phyloP scores from a whole-genome alignment of 2,113 vertebrate species.

The Dicentrarchus labrax region DNA sequence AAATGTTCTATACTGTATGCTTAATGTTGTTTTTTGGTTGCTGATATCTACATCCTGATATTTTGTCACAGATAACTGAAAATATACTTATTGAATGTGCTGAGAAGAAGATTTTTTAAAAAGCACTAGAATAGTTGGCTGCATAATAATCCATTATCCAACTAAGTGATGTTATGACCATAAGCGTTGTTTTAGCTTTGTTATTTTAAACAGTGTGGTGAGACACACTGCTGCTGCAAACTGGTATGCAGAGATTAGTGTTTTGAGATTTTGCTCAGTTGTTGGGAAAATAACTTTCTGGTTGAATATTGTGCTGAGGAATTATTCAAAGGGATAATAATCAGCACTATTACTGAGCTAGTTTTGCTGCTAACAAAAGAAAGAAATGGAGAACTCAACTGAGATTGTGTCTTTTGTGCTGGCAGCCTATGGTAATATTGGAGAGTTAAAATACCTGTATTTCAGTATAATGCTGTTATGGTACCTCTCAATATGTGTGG shows the following conservation, averaged over 20 bases:
- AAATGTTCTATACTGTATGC: neutral
- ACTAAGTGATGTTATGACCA: neutral
- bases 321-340: no score
- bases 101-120: neutral
- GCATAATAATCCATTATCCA: neutral
- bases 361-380: no score
- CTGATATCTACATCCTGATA: neutral
- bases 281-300: neutral
- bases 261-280: neutral
- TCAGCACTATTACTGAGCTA: neutral
- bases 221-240: neutral
- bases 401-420: slow-evolving; percentile 27
- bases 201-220: neutral
- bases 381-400: slow-evolving; percentile 43
- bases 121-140: neutral
- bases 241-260: neutral
- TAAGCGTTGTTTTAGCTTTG: neutral
- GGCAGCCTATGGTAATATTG: slow-evolving; percentile 33
- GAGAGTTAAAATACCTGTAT: slow-evolving; percentile 34
- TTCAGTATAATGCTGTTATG: slow-evolving; percentile 40
- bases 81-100: neutral
- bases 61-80: neutral
- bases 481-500: slow-evolving; percentile 21
- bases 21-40: neutral
- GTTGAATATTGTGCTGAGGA: no score